Conservation (phyloP, 2,113 vertebrate species). For the Crotalus viridis region DNA sequence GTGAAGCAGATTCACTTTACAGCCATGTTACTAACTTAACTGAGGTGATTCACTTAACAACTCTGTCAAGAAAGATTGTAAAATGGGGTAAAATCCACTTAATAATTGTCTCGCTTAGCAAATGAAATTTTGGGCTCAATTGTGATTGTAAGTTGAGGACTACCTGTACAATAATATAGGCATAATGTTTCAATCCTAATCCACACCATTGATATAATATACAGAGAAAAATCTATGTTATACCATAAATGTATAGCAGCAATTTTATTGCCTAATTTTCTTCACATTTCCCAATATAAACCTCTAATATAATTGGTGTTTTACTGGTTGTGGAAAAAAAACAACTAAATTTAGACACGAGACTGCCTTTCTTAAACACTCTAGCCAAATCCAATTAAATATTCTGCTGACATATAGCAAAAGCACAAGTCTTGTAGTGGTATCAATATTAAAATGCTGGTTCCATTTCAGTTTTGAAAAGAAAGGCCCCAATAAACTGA, state of each 20-base stretch:
- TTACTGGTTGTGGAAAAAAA: background rate
- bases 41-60: background rate
- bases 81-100: background rate
- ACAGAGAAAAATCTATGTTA: background rate
- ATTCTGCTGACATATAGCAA: background rate
- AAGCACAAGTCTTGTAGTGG: background rate
- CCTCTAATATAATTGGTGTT: background rate
- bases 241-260: background rate
- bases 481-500: background rate
- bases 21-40: background rate
- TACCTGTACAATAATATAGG: background rate
- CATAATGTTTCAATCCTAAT: background rate
- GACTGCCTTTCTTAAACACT: background rate
- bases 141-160: background rate
- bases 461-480: conserved; percentile 4
- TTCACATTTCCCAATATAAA: background rate
- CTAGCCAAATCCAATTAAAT: background rate
- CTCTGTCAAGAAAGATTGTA: background rate
- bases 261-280: background rate
- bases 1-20: background rate
- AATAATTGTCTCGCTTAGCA: background rate
- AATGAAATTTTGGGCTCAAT: background rate
- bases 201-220: background rate
- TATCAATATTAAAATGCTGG: background rate
- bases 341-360: background rate